A percentile compares a stretch with the other conserved stretches of the same genome.
Conservation (phyloP, 2,797 vertebrate species). For the Otus scops region DNA sequence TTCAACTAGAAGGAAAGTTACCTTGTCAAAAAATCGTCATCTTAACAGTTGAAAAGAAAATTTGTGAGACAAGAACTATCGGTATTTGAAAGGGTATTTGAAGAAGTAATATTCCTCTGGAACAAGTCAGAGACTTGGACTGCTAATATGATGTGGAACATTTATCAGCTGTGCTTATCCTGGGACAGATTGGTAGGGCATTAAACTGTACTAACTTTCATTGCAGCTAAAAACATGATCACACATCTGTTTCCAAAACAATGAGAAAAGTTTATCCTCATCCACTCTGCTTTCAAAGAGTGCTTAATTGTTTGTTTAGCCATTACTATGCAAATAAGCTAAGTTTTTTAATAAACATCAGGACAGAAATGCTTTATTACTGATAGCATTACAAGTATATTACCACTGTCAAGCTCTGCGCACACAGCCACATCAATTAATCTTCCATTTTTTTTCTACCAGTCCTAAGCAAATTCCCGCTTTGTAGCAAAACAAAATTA, state of each 20-base stretch:
- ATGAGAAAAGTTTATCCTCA: not conserved
- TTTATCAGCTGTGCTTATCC: not conserved
- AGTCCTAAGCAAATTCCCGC: not conserved
- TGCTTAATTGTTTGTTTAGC: not conserved
- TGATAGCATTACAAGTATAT: not conserved
- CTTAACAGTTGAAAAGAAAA: not conserved
- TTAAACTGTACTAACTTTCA: not conserved
- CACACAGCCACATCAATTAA: not conserved
- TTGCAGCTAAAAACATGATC: not conserved
- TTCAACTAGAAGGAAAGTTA: slow-evolving; percentile 26
- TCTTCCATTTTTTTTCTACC: not conserved
- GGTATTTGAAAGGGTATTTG: not conserved
- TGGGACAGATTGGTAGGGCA: not conserved
- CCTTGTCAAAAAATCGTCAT: slow-evolving; percentile 8
- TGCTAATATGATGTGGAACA: not conserved
- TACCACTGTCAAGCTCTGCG: not conserved
- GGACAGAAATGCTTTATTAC: not conserved
- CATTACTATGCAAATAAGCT: not conserved
- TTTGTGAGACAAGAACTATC: not conserved
- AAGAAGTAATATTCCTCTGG: not conserved
- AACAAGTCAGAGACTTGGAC: not conserved
- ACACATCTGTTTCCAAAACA: not conserved
- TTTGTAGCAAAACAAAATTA: not conserved
- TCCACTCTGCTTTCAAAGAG: not conserved
- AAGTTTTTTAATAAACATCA: not conserved